Conservation (phyloP, 2,888 invertebrate species). For the Galeopsomyia nigrocyanea region DNA sequence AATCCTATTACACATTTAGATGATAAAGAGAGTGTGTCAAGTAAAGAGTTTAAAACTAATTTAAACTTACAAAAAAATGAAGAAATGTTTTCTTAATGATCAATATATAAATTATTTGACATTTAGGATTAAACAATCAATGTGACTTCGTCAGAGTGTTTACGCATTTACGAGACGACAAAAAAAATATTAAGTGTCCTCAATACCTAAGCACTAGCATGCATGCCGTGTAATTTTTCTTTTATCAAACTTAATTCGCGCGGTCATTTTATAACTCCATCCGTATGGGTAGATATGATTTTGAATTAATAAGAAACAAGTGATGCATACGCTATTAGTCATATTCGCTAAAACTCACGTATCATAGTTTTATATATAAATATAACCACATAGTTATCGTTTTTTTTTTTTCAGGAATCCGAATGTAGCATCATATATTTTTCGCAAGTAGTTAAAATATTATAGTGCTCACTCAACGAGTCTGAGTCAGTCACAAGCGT, state of each 20-base stretch:
- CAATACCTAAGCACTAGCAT: neutral
- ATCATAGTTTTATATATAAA: constrained; percentile 44
- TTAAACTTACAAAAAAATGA: constrained; percentile 37
- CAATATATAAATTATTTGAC: constrained; percentile 28
- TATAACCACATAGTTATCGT: constrained; percentile 13
- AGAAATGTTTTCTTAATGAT: constrained; percentile 39
- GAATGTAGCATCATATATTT: constrained; percentile 16
- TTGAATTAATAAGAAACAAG: neutral
- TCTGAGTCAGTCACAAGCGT: constrained; percentile 1
- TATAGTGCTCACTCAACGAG: constrained; percentile 10
- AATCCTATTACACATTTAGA: constrained; percentile 56
- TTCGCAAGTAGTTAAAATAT: constrained; percentile 18
- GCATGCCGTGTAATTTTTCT: neutral
- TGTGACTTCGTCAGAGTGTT: constrained; percentile 9
- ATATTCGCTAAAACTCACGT: constrained; percentile 55
- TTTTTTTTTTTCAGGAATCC: constrained; percentile 31
- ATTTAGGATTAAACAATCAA: constrained; percentile 25
- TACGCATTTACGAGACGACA: constrained; percentile 11
- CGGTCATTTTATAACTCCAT: neutral
- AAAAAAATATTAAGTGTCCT: constrained; percentile 3
- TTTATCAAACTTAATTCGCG: neutral
- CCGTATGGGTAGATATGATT: constrained; percentile 1
- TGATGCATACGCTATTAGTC: constrained; percentile 51
- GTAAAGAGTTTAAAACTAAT: no score
- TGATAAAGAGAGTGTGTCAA: constrained; percentile 28